phyloP scores from a whole-genome alignment of 2,113 vertebrate genomes.

The Passer domesticus region DNA sequence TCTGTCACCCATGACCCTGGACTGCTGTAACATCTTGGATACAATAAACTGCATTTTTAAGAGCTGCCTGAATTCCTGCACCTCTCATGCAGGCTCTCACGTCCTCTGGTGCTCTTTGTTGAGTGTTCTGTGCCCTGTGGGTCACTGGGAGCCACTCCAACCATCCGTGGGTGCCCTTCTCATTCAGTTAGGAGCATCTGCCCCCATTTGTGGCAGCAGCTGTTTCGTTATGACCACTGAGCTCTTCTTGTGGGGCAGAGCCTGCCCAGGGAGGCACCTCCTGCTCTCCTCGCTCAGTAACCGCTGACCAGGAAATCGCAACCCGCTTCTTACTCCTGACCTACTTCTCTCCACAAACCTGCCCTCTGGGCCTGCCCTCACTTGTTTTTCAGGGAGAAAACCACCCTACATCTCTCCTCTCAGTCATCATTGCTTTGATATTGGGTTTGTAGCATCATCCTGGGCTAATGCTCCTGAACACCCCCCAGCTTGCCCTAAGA shows the following conservation, averaged over 20 bases:
- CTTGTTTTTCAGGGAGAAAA: neutral
- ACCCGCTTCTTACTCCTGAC: neutral
- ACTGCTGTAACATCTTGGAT: neutral
- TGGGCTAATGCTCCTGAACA: neutral
- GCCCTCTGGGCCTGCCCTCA: rapidly evolving
- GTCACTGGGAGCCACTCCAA: neutral
- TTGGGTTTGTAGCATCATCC: rapidly evolving
- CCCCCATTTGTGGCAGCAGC: neutral
- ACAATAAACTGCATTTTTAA: neutral
- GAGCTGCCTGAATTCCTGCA: neutral
- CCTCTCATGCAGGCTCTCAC: neutral
- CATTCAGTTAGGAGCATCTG: neutral
- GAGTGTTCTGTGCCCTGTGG: rapidly evolving
- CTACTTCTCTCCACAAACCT: slow-evolving; percentile 22
- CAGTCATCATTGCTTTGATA: neutral
- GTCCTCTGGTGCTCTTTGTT: neutral
- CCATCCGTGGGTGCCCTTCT: neutral
- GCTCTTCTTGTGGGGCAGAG: slow-evolving; percentile 6
- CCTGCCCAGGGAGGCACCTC: neutral
- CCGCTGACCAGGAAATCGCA: neutral
- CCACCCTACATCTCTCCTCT: neutral
- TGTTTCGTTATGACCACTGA: slow-evolving; percentile 20
- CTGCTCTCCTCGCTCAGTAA: slow-evolving; percentile 2
- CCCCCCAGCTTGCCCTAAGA: neutral
- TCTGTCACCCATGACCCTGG: neutral